Evolutionary conservation across 2,113 vertebrate species (phyloP).

Genomic region (Hippocampus guttulatus): DNA sequence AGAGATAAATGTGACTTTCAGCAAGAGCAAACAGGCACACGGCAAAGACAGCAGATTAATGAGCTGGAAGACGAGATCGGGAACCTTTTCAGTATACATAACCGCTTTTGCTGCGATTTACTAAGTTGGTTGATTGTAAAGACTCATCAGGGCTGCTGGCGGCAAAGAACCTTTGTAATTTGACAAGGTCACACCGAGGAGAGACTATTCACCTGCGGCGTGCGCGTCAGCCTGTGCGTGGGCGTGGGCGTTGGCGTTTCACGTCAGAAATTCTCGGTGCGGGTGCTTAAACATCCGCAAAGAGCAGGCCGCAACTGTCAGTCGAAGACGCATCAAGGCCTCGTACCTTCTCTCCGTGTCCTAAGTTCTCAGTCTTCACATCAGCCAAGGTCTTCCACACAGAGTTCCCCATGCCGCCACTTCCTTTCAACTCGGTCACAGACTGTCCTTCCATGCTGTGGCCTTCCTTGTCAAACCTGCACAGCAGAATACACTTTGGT

Average conservation of each 20-base stretch:
- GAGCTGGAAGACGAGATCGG: slow-evolving; percentile 26
- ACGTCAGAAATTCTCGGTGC: slow-evolving; percentile 19
- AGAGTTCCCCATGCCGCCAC: slow-evolving; percentile 63
- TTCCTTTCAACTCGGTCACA: slow-evolving; percentile 80
- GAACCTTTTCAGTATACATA: neutral
- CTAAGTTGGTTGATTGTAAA: slow-evolving; percentile 25
- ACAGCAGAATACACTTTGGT: neutral
- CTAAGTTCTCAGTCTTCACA: slow-evolving; percentile 87
- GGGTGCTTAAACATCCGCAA: slow-evolving; percentile 38
- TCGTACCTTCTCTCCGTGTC: slow-evolving; percentile 91
- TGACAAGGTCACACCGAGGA: slow-evolving; percentile 23
- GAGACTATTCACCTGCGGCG: neutral
- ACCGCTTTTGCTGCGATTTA: slow-evolving; percentile 16
- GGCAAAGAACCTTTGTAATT: slow-evolving; percentile 6
- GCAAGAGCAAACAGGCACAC: slow-evolving; percentile 30
- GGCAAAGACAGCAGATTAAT: slow-evolving; percentile 47
- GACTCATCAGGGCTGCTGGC: slow-evolving; percentile 19
- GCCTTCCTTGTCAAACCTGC: slow-evolving; percentile 93
- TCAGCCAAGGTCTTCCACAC: slow-evolving; percentile 92
- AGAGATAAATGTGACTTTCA: slow-evolving; percentile 50
- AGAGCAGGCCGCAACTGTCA: slow-evolving; percentile 41
- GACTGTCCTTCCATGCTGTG: slow-evolving; percentile 83
- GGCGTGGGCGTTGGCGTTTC: neutral
- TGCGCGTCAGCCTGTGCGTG: neutral
- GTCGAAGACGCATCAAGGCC: neutral